A percentile compares a stretch with the other conserved stretches of the same genome.
Conservation (phyloP, 1,140 invertebrate genomes). For the Leptinotarsa lineolata region DNA sequence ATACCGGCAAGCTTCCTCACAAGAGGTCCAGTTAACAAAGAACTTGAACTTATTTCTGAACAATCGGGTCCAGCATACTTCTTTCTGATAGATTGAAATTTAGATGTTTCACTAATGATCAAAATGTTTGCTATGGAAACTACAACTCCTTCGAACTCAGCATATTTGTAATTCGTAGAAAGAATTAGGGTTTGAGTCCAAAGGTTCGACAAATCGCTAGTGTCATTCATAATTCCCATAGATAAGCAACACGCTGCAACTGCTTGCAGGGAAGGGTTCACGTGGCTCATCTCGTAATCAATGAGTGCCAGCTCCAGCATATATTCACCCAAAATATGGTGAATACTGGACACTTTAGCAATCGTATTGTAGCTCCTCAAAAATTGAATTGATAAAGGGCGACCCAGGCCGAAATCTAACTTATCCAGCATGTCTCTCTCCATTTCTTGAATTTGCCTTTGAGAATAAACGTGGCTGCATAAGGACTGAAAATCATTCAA, state of each 20-base stretch:
- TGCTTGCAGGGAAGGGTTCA: constrained; percentile 79
- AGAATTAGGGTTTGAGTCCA: constrained; percentile 58
- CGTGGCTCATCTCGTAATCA: constrained; percentile 81
- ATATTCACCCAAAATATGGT: constrained; percentile 82
- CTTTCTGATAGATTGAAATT: constrained; percentile 57
- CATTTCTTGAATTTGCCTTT: constrained; percentile 62
- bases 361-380: constrained; percentile 73
- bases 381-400: constrained; percentile 87
- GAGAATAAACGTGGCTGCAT: constrained; percentile 72
- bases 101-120: constrained; percentile 55
- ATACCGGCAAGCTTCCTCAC: too few relatives aligned
- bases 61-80: constrained; percentile 58
- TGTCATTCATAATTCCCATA: constrained; percentile 54
- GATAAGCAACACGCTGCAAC: constrained; percentile 76
- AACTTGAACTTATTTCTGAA: constrained; percentile 59
- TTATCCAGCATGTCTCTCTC: constrained; percentile 77
- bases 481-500: constrained; percentile 91
- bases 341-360: constrained; percentile 59
- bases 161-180: constrained; percentile 58
- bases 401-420: constrained; percentile 82
- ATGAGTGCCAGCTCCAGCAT: constrained; percentile 81
- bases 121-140: constrained; percentile 55
- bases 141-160: constrained; percentile 57
- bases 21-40: too few relatives aligned
- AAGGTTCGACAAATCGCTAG: constrained; percentile 48